Evolutionary conservation across 2,888 invertebrate genomes (phyloP), one percentile per base, ranked within the genome.

Genomic region (Limnephilus marmoratus): DNA sequence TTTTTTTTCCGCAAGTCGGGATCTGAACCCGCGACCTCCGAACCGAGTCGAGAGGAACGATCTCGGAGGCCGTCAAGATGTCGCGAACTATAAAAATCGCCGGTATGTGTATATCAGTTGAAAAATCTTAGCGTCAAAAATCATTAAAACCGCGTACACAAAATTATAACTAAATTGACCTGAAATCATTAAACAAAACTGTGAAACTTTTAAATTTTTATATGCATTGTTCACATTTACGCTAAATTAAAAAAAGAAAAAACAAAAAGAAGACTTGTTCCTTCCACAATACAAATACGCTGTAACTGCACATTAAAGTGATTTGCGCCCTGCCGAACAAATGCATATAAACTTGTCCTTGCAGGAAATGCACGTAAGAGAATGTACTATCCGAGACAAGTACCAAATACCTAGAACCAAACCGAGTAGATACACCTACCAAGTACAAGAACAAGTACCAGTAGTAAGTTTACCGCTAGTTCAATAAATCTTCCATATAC

Each of bases 401-500:
- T 68, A 68, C 68, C 68, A 68, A 68, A 24, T 53, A 24, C 18
- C 49, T 49, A 49, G 49, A 15, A 68, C 24, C 68, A 24, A 5
- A 68, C 68, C 68, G 68, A 68, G 24, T 68, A 68, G 18, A 12
- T 45, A 18, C 5, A 53, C 68, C 15, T 15, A 18, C 4, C 18
- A 5, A 53, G 53, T 53, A 53, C 53, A 53, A 53, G 53, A 68
- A 68, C 68, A n/a, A 68, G 24, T 68, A n/a, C n/a, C 24, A 68
- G 68, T 68, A 68, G 24, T 24, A 68, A n/a, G 68, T 68, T 24
- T 9, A 68, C 24, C n/a, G 68, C 68, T 68, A 24, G 82, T 37
- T 88, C 88, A 80, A 90, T 92, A 92, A 92, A 92, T 92, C 92
- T 92, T 80, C 90, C 34, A 87, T 83, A 41, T 92, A 82, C 89